Evolutionary conservation across 1,140 invertebrate genomes (phyloP).

Genomic region (Vanessa tameamea): DNA sequence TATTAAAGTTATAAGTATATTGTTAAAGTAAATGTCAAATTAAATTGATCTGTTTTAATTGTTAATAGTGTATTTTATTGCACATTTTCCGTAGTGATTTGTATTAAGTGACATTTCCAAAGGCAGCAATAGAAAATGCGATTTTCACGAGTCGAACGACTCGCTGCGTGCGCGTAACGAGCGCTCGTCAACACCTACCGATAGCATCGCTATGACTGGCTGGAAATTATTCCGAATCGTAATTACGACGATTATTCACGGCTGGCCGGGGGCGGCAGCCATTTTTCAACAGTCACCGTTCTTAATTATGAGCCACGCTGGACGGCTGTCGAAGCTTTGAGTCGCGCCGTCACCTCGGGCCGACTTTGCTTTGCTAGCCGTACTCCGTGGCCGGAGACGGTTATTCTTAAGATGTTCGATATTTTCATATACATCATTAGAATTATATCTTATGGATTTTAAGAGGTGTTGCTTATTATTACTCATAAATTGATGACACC

Average conservation of each 20-base stretch:
- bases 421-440: conserved; percentile 18
- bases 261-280: conserved; percentile 78
- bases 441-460: background rate
- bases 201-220: conserved; percentile 81
- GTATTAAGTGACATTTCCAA: background rate
- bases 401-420: conserved; percentile 45
- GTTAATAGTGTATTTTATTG: background rate
- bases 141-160: conserved; percentile 55
- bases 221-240: conserved; percentile 81
- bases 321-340: conserved; percentile 79
- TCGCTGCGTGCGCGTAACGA: conserved; percentile 76
- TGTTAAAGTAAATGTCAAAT: too few relatives aligned
- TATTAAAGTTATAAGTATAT: too few relatives aligned
- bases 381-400: conserved; percentile 42
- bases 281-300: conserved; percentile 81
- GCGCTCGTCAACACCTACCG: conserved; percentile 77
- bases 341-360: conserved; percentile 76
- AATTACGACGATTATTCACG: conserved; percentile 81
- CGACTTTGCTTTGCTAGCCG: conserved; percentile 59
- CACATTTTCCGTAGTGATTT: background rate
- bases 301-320: conserved; percentile 79
- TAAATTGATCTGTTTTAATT: background rate
- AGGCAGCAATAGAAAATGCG: conserved; percentile 37
- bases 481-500: too few relatives aligned
- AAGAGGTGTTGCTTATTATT: background rate